Percentiles rank a stretch among this genome's conserved stretches.
Conservation (phyloP, 1,140 invertebrate species). For the Steinernema feltiae region DNA sequence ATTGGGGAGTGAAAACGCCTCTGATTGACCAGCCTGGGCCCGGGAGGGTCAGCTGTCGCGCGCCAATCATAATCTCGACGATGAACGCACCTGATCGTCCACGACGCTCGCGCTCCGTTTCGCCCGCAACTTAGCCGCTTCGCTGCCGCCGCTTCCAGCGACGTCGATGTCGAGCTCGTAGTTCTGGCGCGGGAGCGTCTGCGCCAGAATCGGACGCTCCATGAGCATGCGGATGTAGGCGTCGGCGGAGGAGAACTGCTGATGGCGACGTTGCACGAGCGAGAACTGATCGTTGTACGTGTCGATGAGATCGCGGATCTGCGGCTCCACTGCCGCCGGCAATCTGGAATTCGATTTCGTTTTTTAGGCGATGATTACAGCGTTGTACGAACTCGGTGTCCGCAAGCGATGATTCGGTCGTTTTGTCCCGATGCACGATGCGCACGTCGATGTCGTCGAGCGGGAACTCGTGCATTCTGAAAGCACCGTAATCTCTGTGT, state of each 20-base stretch:
- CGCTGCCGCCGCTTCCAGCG: neutral
- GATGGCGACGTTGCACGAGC: conserved; percentile 31
- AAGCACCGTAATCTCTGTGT: neutral
- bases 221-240: conserved; percentile 19
- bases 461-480: conserved; percentile 43
- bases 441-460: conserved; percentile 44
- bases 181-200: conserved; percentile 14
- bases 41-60: conserved; percentile 24
- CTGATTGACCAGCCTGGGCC: too few relatives aligned
- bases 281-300: conserved; percentile 34
- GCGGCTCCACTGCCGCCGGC: conserved; percentile 26
- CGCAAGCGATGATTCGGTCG: conserved; percentile 21
- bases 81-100: conserved; percentile 14
- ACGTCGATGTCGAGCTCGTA: conserved; percentile 32
- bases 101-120: conserved; percentile 28
- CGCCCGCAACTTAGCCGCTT: conserved; percentile 13
- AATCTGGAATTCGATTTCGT: conserved; percentile 16
- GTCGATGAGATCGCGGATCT: conserved; percentile 36
- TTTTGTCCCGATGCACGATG: conserved; percentile 34
- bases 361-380: too few relatives aligned
- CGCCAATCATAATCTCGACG: conserved; percentile 13
- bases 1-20: conserved; percentile 2
- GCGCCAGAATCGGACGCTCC: conserved; percentile 22
- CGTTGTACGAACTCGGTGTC: too few relatives aligned
- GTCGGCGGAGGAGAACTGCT: conserved; percentile 30